Conservation (phyloP, 1,140 invertebrate genomes). For the Trachymyrmex cornetzi region DNA sequence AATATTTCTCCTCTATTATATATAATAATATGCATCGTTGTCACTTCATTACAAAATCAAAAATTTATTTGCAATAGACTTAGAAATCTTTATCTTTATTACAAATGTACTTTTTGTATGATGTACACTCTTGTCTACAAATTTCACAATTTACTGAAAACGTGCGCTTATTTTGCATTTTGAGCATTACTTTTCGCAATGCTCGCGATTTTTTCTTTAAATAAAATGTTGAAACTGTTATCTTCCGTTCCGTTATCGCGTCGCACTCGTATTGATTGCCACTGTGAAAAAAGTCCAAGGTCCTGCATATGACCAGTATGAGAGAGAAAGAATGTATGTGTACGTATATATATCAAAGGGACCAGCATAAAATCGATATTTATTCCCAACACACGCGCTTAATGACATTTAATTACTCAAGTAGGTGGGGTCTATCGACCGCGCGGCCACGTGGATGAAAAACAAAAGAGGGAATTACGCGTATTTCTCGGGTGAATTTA, state of each 20-base stretch:
- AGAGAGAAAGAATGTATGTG: not conserved
- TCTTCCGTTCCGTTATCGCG: conserved; percentile 47
- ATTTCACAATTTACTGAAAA: not conserved
- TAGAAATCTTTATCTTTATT: not conserved
- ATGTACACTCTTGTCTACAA: not conserved
- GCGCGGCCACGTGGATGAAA: not conserved
- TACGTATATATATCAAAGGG: conserved; percentile 57
- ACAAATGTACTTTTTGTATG: not conserved
- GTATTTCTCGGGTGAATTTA: conserved; percentile 11
- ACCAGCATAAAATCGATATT: conserved; percentile 73
- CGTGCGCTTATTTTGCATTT: not conserved
- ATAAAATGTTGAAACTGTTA: conserved; percentile 47
- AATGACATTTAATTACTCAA: conserved; percentile 74
- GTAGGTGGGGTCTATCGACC: conserved; percentile 64
- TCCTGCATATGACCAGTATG: conserved; percentile 64
- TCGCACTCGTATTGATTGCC: conserved; percentile 69
- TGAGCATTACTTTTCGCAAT: conserved; percentile 15
- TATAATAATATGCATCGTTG: not conserved
- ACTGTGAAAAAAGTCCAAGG: conserved; percentile 73
- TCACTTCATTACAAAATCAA: not conserved
- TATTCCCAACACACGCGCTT: conserved; percentile 69
- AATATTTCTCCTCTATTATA: not conserved
- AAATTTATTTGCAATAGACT: conserved; percentile 4
- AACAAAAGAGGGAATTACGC: conserved; percentile 17
- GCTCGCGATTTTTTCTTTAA: conserved; percentile 10